These are phyloP conservation scores for Chlamydotis undulata DNA, from an alignment of 2,113 vertebrate genomes.

Conservation along the genomic window DNA sequence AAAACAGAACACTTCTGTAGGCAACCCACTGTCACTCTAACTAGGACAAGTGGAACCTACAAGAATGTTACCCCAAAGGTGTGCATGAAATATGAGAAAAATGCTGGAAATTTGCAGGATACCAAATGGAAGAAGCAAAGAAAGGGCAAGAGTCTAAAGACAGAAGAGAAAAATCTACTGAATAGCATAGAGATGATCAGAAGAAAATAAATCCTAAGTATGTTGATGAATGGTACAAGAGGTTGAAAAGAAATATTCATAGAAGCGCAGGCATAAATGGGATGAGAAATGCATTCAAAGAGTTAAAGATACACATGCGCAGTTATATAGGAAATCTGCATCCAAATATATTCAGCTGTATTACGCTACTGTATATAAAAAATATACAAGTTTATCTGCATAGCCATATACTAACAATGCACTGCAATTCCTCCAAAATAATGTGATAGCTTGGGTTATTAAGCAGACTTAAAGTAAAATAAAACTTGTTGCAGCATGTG, in stretches of 20 bases:
- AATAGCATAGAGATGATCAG: not conserved
- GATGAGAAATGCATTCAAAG: not conserved
- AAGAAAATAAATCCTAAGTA: not conserved
- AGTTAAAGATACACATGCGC: not conserved
- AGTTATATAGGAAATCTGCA: not conserved
- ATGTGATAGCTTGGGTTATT: not conserved
- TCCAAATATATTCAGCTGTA: not conserved
- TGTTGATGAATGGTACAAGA: not conserved
- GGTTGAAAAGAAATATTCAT: not conserved
- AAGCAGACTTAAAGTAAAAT: not conserved
- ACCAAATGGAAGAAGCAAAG: not conserved
- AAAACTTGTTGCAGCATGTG: not conserved
- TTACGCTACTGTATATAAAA: not conserved
- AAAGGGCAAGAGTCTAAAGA: not conserved
- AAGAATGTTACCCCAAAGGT: not conserved
- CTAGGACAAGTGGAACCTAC: not conserved
- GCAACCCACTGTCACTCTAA: not conserved
- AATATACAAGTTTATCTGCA: not conserved
- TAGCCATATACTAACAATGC: not conserved
- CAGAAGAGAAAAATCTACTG: not conserved
- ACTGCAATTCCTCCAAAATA: not conserved
- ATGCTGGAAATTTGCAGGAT: not conserved
- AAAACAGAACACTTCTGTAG: not conserved
- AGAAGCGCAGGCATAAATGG: not conserved
- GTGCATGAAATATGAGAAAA: not conserved